Evolutionary conservation across 2,797 vertebrate species (phyloP), one percentile per base, ranked within the genome.

Genomic region (Chelmon rostratus): DNA sequence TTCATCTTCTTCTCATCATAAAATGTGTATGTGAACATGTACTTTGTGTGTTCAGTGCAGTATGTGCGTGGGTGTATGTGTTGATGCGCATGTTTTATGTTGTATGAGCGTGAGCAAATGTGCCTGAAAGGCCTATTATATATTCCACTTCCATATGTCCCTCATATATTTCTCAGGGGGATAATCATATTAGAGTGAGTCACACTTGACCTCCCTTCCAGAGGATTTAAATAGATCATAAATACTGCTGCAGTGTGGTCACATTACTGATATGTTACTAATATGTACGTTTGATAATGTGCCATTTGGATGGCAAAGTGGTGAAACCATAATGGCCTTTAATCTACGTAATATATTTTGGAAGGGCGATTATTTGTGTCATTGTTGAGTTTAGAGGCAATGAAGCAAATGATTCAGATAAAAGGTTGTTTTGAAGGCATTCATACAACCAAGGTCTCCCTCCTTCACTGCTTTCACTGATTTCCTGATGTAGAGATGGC

Each of bases 171-270:
- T 85, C 84, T 83, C 77, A 81, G 68, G 84, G 82, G 84, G 40
- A 87, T 88, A 84, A 94, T 91, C 84, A 81, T 54, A 85, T 92
- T 90, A 87, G 75, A 80, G 79, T 83, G 84, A 87, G 69, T 91
- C 92, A 92, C 86, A 87, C 88, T 89, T 93, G 86, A 93, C 84
- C 87, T 86, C 42, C 62, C 50, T 69, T 59, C 69, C 81, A 79
- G 74, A 85, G 68, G 84, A 85, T 79, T 91, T 89, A 85, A 90
- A 91, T 89, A 83, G 81, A 88, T 81, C 52, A 86, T 89, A 88
- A 91, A 93, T 87, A 53, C 40, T 38, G 37, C 71, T 28, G 71
- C 68, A 62, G 74, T 53, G n/a, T 75, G 58, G 65, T 78, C 73
- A 86, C 73, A 88, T 81, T 42, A 76, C 58, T 72, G 61, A 74